Evolutionary conservation across 1,140 invertebrate species (phyloP).

Genomic region (Lutraria rhynchaena): DNA sequence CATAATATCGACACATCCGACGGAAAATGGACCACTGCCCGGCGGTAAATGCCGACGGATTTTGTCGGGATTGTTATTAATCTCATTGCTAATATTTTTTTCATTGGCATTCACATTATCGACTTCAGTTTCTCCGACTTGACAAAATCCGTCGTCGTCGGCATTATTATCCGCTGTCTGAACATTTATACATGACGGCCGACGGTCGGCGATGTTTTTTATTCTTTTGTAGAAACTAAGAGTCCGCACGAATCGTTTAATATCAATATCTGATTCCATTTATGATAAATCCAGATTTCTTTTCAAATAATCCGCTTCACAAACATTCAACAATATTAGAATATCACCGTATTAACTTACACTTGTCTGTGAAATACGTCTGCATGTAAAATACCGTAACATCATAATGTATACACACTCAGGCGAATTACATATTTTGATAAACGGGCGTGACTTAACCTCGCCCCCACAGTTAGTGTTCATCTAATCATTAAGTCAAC

Average conservation of each 20-base stretch:
- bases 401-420: too few species aligned
- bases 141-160: conserved; percentile 29
- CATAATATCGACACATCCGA: conserved; percentile 78
- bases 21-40: conserved; percentile 71
- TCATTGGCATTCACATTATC: not conserved
- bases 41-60: conserved; percentile 72
- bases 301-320: too few species aligned
- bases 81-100: not conserved
- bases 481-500: too few species aligned
- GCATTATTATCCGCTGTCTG: not conserved
- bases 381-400: too few species aligned
- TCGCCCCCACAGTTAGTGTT: too few species aligned
- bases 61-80: conserved; percentile 1
- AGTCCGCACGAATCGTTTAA: not conserved
- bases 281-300: too few species aligned
- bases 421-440: too few species aligned
- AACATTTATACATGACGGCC: conserved; percentile 23
- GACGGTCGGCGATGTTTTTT: not conserved
- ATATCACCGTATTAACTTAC: too few species aligned
- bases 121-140: not conserved
- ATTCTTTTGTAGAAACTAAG: conserved; percentile 19
- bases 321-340: too few species aligned
- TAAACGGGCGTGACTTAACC: too few species aligned
- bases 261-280: conserved; percentile 33
- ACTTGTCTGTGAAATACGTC: too few species aligned